A percentile compares a stretch with the other conserved stretches of the same genome.
Conservation (phyloP, 2,113 vertebrate genomes). For the Rhinoderma darwinii region DNA sequence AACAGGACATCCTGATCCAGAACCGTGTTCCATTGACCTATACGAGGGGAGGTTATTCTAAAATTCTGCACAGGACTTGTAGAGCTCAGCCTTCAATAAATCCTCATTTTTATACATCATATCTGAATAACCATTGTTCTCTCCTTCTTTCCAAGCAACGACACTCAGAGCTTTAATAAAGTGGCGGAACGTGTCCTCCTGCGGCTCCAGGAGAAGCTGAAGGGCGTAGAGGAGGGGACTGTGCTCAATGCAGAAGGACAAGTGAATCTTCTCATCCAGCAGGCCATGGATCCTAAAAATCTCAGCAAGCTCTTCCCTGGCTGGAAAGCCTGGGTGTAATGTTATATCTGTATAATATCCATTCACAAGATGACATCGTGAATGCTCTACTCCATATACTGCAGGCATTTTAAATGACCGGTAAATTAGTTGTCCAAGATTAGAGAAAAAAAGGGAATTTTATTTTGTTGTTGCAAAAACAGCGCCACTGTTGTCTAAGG, state of each 20-base stretch:
- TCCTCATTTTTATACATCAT: not conserved
- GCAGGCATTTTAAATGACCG: not conserved
- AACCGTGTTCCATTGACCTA: not conserved
- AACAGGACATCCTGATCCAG: not conserved
- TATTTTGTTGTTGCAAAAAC: no score
- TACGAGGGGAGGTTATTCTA: not conserved
- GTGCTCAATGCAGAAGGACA: slow-evolving; percentile 94
- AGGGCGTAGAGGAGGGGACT: slow-evolving; percentile 92
- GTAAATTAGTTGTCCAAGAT: no score
- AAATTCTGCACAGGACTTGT: not conserved
- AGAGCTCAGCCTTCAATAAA: not conserved
- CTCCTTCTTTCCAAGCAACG: slow-evolving; percentile 66
- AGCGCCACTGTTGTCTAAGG: no score
- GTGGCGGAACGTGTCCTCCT: slow-evolving; percentile 95
- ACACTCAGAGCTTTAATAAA: slow-evolving; percentile 92
- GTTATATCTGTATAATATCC: not conserved
- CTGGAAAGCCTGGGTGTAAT: slow-evolving; percentile 94
- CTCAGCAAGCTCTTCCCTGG: slow-evolving; percentile 90
- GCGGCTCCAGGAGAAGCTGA: slow-evolving; percentile 96
- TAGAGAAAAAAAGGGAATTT: no score
- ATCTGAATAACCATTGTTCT: not conserved
- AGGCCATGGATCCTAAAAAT: slow-evolving; percentile 96
- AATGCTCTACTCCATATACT: not conserved
- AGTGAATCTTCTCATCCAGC: slow-evolving; percentile 97
- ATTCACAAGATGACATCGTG: not conserved